Conservation (phyloP, 2,797 vertebrate genomes). For the Anniella stebbinsi region DNA sequence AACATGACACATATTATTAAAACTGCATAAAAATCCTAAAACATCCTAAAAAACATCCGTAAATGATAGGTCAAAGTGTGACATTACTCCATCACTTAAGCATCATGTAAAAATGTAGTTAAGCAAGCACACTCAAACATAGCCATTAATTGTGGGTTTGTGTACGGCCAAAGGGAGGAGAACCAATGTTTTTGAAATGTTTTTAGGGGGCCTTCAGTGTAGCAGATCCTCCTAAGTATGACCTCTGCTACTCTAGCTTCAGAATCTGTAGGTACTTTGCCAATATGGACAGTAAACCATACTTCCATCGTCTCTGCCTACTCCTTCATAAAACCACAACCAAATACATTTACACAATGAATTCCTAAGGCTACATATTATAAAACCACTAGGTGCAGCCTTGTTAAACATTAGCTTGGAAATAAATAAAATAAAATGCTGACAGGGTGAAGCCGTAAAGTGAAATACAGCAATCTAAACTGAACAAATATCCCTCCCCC, state of each 20-base stretch:
- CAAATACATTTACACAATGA: conserved; percentile 27
- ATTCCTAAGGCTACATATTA: conserved; percentile 68
- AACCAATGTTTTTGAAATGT: background rate
- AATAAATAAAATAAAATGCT: conserved; percentile 59
- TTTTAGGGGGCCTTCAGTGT: background rate
- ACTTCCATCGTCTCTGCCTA: conserved; percentile 31
- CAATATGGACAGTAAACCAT: conserved; percentile 3
- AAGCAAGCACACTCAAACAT: background rate
- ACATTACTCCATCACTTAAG: background rate
- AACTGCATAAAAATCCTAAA: no score
- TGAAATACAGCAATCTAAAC: conserved; percentile 56
- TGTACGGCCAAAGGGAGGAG: background rate
- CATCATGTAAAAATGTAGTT: background rate
- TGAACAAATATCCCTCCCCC: conserved; percentile 48
- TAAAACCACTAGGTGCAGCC: conserved; percentile 60
- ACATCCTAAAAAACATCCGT: no score
- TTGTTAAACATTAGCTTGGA: conserved; percentile 67
- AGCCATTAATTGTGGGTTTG: background rate
- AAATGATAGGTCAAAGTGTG: background rate
- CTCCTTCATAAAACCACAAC: conserved; percentile 28
- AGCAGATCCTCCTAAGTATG: background rate
- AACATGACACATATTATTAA: no score
- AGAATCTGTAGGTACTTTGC: background rate
- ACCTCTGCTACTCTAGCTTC: background rate
- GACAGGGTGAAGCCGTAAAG: conserved; percentile 43